These are phyloP conservation scores for Gallirallus australis DNA, from an alignment of 2,797 vertebrate species.

Conservation along the genomic window DNA sequence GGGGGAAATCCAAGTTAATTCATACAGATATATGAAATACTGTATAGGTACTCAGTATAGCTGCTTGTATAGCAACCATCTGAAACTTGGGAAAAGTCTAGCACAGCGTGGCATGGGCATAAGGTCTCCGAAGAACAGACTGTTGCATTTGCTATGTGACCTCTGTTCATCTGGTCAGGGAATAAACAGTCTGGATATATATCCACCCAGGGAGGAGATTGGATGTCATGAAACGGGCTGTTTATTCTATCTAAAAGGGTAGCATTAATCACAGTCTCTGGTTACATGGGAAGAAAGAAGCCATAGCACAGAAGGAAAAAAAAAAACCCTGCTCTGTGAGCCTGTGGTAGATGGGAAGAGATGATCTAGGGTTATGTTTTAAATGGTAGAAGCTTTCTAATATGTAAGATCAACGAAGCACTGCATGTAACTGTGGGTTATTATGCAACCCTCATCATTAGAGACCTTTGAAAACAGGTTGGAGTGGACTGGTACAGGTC, in stretches of 20 bases:
- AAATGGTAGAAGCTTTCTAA: conserved; percentile 27
- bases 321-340: not conserved
- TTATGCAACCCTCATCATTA: not conserved
- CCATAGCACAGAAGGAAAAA: not conserved
- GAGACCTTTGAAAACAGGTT: not conserved
- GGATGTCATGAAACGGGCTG: not conserved
- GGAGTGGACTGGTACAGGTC: not conserved
- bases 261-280: not conserved
- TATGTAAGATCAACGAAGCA: not conserved
- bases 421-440: not conserved
- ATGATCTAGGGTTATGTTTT: not conserved
- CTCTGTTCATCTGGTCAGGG: not conserved
- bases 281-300: not conserved
- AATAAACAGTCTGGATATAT: conserved; percentile 22
- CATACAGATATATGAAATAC: not conserved
- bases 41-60: not conserved
- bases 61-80: not conserved
- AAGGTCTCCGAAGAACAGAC: not conserved
- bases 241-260: not conserved
- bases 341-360: not conserved
- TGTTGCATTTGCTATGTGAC: not conserved
- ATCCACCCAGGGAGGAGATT: not conserved
- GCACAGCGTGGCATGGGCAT: not conserved
- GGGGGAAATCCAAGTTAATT: not conserved
- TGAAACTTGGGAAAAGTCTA: not conserved